Percentiles rank a stretch among this genome's conserved stretches.
Evolutionary conservation across 1,140 invertebrate genomes (phyloP).

Genomic region (Scaptomyza pallida): DNA sequence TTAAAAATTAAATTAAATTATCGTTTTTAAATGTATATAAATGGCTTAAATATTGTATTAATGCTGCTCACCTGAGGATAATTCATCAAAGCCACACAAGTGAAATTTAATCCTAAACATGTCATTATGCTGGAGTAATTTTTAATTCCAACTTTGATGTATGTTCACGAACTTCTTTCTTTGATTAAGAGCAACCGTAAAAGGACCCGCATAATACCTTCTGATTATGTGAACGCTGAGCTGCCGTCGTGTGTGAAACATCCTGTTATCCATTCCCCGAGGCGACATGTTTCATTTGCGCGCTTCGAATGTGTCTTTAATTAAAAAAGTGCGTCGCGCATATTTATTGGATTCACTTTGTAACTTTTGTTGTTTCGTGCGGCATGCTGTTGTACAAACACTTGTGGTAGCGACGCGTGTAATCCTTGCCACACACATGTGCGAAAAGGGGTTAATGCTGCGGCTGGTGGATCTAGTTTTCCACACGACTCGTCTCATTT

Average conservation of each 20-base stretch:
- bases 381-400: conserved; percentile 10
- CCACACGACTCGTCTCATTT: conserved; percentile 42
- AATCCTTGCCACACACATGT: conserved; percentile 56
- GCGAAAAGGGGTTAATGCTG: conserved; percentile 63
- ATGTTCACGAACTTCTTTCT: conserved; percentile 17
- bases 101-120: conserved; percentile 2
- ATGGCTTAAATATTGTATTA: conserved; percentile 28
- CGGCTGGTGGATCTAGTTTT: conserved; percentile 45
- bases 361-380: conserved; percentile 36
- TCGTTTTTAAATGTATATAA: conserved; percentile 9
- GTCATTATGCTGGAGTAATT: conserved; percentile 21
- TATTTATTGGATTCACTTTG: conserved; percentile 59
- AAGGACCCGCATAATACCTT: conserved; percentile 5
- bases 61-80: neutral
- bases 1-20: conserved; percentile 57
- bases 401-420: conserved; percentile 46
- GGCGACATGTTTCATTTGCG: conserved; percentile 9
- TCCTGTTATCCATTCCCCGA: conserved; percentile 13
- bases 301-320: conserved; percentile 44
- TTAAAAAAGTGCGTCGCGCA: conserved; percentile 51
- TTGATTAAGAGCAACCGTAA: conserved; percentile 55
- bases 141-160: conserved; percentile 37
- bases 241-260: neutral
- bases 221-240: no score
- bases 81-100: no score